Percentiles rank a stretch among this genome's conserved stretches.
These are phyloP conservation scores for Amphipoea oculea DNA, from an alignment of 2,888 invertebrate genomes.

Conservation along the genomic window DNA sequence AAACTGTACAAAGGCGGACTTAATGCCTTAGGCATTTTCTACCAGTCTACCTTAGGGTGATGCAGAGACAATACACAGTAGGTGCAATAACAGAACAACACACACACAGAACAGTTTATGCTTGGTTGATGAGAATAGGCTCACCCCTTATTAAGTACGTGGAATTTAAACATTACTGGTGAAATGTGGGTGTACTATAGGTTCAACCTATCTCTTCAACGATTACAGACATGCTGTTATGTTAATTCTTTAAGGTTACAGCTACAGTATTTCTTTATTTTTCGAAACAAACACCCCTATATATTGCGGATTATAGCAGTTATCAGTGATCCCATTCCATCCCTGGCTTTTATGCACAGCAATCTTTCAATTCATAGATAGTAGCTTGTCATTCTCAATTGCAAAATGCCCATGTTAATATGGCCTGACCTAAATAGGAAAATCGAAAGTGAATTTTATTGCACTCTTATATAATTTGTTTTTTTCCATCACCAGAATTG, in stretches of 20 bases:
- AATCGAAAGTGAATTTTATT: constrained; percentile 48
- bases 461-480: not conserved
- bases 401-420: constrained; percentile 50
- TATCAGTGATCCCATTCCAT: constrained; percentile 33
- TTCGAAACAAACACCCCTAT: not conserved
- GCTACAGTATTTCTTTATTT: not conserved
- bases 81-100: too few species aligned
- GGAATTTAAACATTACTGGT: not conserved
- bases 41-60: too few species aligned
- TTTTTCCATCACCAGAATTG: not conserved
- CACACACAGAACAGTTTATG: too few species aligned
- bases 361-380: constrained; percentile 63
- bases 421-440: constrained; percentile 50
- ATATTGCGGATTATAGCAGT: constrained; percentile 1
- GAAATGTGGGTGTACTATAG: not conserved
- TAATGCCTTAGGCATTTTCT: too few species aligned
- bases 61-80: too few species aligned
- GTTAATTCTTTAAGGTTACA: not conserved
- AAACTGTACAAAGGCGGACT: too few species aligned
- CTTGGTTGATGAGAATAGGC: not conserved
- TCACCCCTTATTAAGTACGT: not conserved
- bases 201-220: not conserved
- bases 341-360: constrained; percentile 53
- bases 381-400: constrained; percentile 56
- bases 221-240: not conserved